These are phyloP conservation scores for Tipula helvola DNA, from an alignment of 2,888 invertebrate genomes.

Conservation along the genomic window DNA sequence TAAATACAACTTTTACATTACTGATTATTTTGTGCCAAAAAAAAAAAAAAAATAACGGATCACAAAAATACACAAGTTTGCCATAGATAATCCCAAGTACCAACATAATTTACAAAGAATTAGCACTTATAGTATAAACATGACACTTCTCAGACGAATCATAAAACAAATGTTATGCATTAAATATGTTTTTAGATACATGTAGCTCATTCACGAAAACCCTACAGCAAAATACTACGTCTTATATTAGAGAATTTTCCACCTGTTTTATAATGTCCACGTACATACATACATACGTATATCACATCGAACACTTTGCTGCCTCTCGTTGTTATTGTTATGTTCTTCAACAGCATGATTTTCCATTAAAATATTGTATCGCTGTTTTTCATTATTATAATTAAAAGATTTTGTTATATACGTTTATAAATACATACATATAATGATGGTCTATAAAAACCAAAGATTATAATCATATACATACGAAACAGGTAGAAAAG, in stretches of 20 bases:
- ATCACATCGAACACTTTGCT: background rate
- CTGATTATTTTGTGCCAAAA: background rate
- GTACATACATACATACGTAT: background rate
- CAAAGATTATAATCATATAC: background rate
- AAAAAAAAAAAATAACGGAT: too few relatives aligned
- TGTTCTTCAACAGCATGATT: background rate
- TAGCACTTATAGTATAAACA: background rate
- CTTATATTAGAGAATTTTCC: background rate
- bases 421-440: too few relatives aligned
- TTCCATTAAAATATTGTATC: background rate
- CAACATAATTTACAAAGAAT: background rate
- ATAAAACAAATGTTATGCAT: background rate
- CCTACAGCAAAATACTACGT: background rate
- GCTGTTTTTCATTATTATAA: background rate
- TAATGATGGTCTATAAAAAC: background rate
- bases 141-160: background rate
- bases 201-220: background rate
- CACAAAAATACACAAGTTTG: background rate
- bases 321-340: background rate
- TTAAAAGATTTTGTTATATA: too few relatives aligned
- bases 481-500: background rate
- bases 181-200: background rate
- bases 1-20: background rate
- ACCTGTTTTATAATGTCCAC: background rate
- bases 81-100: background rate